These are phyloP conservation scores for Stegodyphus dumicola DNA, from an alignment of 1,140 invertebrate species.

Conservation along the genomic window DNA sequence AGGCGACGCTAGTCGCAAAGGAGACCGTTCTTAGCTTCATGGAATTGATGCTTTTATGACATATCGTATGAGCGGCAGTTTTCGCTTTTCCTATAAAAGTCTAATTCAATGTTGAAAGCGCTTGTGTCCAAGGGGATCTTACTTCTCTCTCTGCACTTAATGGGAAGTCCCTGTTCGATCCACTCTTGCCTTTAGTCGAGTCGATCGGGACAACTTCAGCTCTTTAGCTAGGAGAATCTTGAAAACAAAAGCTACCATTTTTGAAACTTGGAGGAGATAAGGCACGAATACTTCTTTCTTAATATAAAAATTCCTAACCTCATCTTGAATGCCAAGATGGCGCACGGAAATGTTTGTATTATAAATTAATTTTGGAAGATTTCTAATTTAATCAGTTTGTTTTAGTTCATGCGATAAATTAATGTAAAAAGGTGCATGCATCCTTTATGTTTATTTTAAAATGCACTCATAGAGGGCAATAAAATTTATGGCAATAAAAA, in stretches of 20 bases:
- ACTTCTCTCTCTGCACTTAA: neutral
- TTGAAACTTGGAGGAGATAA: neutral
- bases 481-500: too few species aligned
- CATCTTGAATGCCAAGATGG: too few species aligned
- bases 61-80: conserved; percentile 34
- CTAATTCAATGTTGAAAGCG: conserved; percentile 36
- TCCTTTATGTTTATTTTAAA: too few species aligned
- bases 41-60: conserved; percentile 41
- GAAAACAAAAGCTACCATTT: neutral
- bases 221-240: neutral
- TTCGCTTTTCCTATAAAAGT: conserved; percentile 32
- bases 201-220: neutral
- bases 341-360: too few species aligned
- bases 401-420: too few species aligned
- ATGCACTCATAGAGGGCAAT: too few species aligned
- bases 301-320: too few species aligned
- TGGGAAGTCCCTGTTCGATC: conserved; percentile 3
- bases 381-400: too few species aligned
- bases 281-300: neutral
- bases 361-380: too few species aligned
- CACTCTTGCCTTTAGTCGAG: too few species aligned
- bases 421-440: too few species aligned
- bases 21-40: neutral
- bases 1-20: conserved; percentile 7
- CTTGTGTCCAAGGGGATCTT: neutral